Evolutionary conservation across 2,113 vertebrate species (phyloP).

Genomic region (Otis tarda): DNA sequence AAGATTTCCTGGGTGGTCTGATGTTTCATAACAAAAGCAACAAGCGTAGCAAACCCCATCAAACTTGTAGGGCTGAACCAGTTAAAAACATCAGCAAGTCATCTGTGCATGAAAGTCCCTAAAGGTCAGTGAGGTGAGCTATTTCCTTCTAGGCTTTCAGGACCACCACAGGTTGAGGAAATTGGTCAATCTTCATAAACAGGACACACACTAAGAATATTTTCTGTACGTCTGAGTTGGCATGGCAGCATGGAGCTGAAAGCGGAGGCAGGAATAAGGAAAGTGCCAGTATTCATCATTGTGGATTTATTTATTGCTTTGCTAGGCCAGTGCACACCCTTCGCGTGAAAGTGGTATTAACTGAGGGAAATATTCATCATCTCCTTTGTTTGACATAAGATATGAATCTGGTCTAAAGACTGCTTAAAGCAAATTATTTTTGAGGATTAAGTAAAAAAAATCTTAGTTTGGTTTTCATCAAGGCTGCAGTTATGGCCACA

Average conservation of each 20-base stretch:
- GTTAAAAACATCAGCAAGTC: conserved; percentile 36
- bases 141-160: neutral
- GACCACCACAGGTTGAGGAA: neutral
- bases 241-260: conserved; percentile 1
- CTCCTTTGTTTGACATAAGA: conserved; percentile 15
- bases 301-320: conserved; percentile 21
- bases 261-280: neutral
- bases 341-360: neutral
- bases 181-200: neutral
- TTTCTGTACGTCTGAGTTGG: neutral
- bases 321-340: neutral
- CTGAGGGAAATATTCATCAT: conserved; percentile 25
- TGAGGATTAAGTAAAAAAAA: neutral
- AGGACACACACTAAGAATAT: neutral
- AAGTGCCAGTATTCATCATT: neutral
- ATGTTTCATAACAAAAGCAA: conserved; percentile 21
- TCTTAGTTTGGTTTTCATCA: conserved; percentile 10
- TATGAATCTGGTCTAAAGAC: conserved; percentile 7
- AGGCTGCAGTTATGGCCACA: conserved; percentile 19
- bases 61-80: neutral
- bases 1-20: conserved; percentile 16
- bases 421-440: conserved; percentile 50
- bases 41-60: conserved; percentile 52
- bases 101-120: neutral
- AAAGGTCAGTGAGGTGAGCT: neutral